phyloP scores from a whole-genome alignment of 2,888 invertebrate species.

The Agrilus mali region DNA sequence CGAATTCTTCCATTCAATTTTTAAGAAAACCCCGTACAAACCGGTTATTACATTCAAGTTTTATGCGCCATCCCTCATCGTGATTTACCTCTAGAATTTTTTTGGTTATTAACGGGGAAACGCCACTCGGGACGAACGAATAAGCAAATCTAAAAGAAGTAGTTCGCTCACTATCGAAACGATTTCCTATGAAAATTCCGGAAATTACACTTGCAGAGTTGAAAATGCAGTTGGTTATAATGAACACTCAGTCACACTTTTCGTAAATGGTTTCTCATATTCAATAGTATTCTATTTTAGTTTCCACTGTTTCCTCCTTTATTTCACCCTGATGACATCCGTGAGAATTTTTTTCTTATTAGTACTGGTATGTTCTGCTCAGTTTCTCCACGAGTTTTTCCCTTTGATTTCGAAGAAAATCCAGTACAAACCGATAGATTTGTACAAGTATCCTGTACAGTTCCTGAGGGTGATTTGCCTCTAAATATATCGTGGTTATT shows the following conservation, averaged over 20 bases:
- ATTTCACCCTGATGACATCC: neutral
- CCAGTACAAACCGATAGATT: slow-evolving; percentile 43
- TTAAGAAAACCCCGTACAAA: slow-evolving; percentile 51
- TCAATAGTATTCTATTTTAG: neutral
- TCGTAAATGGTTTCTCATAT: slow-evolving; percentile 52
- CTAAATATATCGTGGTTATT: slow-evolving; percentile 40
- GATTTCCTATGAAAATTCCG: slow-evolving; percentile 40
- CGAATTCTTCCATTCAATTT: slow-evolving; percentile 68
- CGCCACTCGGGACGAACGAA: no score
- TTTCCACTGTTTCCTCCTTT: slow-evolving; percentile 1
- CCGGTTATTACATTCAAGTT: slow-evolving; percentile 27
- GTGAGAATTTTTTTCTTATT: no score
- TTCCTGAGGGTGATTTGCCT: slow-evolving; percentile 40
- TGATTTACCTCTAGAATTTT: slow-evolving; percentile 55
- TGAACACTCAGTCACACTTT: slow-evolving; percentile 53
- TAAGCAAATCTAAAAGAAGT: slow-evolving; percentile 30
- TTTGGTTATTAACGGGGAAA: slow-evolving; percentile 40
- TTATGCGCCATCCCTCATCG: slow-evolving; percentile 59
- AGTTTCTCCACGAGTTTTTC: slow-evolving; percentile 53
- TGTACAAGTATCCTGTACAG: slow-evolving; percentile 30
- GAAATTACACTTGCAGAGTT: slow-evolving; percentile 58
- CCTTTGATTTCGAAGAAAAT: slow-evolving; percentile 56
- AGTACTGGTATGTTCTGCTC: slow-evolving; percentile 19
- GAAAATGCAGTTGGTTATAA: slow-evolving; percentile 51
- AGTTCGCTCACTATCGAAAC: slow-evolving; percentile 34